Conservation (phyloP, 2,888 invertebrate species). For the Formica aserva region DNA sequence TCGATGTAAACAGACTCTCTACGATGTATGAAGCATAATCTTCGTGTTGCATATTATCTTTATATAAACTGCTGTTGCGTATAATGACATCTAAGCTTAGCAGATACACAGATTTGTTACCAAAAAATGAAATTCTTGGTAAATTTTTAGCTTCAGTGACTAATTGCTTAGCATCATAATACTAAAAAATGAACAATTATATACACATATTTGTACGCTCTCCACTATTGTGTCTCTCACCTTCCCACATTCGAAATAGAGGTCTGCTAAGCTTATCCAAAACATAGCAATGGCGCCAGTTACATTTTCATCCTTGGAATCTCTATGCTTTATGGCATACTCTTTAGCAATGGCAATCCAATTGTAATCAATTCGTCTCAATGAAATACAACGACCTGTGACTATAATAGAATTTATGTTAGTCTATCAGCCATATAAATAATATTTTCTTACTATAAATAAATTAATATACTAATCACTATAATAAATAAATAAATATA, state of each 20-base stretch:
- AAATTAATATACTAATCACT: conserved; percentile 66
- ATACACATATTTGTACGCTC: not conserved
- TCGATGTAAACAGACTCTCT: conserved; percentile 75
- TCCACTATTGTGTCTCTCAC: conserved; percentile 59
- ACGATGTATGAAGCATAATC: conserved; percentile 77
- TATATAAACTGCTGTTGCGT: conserved; percentile 73
- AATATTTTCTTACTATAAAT: not conserved
- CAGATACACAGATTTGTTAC: conserved; percentile 71
- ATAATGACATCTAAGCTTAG: conserved; percentile 74
- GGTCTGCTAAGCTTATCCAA: conserved; percentile 80
- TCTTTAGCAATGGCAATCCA: conserved; percentile 78
- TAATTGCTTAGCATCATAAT: conserved; percentile 74
- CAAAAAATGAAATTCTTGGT: conserved; percentile 68
- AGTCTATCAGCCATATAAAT: not conserved
- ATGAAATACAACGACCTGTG: conserved; percentile 77
- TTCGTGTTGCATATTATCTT: conserved; percentile 70
- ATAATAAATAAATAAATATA: conserved; percentile 58
- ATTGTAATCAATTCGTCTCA: conserved; percentile 73
- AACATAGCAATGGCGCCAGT: conserved; percentile 74
- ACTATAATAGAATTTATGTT: conserved; percentile 66
- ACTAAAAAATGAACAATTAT: conserved; percentile 61
- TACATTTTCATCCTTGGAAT: conserved; percentile 64
- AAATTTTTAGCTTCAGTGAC: conserved; percentile 71
- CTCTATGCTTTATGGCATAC: conserved; percentile 60
- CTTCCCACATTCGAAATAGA: conserved; percentile 79